These are phyloP conservation scores for Gila orcuttii DNA, from an alignment of 2,113 vertebrate genomes.

Conservation along the genomic window DNA sequence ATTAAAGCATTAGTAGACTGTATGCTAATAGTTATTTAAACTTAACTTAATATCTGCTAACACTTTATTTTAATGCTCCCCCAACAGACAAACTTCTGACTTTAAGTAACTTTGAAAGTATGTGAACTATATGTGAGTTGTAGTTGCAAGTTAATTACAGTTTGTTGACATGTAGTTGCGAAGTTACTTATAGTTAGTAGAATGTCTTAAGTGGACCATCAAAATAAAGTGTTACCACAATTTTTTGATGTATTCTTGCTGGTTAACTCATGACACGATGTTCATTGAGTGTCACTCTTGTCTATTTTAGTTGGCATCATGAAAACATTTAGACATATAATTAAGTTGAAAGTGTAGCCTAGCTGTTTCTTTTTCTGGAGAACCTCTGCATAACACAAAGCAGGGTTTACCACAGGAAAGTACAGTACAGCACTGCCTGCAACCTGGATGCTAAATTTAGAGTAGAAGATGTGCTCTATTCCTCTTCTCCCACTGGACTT, in stretches of 20 bases:
- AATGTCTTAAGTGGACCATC: too few relatives aligned
- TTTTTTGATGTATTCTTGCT: neutral
- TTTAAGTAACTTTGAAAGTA: too few relatives aligned
- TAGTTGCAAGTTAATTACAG: too few relatives aligned
- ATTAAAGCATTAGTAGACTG: too few relatives aligned
- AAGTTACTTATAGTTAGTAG: too few relatives aligned
- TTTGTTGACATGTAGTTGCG: too few relatives aligned
- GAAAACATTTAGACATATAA: conserved; percentile 5
- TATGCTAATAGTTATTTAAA: too few relatives aligned
- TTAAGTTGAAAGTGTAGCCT: neutral
- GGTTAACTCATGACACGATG: neutral
- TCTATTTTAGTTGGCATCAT: conserved; percentile 15
- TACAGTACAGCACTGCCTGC: conserved; percentile 16
- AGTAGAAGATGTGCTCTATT: conserved; percentile 53
- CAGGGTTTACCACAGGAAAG: conserved; percentile 9
- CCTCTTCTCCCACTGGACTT: conserved; percentile 47
- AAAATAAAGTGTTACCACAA: too few relatives aligned
- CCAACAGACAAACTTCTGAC: too few relatives aligned
- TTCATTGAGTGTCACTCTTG: neutral
- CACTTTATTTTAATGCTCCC: too few relatives aligned
- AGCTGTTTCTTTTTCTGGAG: neutral
- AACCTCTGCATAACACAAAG: conserved; percentile 15
- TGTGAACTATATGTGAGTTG: too few relatives aligned
- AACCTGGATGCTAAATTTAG: conserved; percentile 49
- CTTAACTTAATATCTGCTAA: too few relatives aligned